Evolutionary conservation across 1,140 invertebrate genomes (phyloP).

Genomic region (Cataglyphis hispanica): DNA sequence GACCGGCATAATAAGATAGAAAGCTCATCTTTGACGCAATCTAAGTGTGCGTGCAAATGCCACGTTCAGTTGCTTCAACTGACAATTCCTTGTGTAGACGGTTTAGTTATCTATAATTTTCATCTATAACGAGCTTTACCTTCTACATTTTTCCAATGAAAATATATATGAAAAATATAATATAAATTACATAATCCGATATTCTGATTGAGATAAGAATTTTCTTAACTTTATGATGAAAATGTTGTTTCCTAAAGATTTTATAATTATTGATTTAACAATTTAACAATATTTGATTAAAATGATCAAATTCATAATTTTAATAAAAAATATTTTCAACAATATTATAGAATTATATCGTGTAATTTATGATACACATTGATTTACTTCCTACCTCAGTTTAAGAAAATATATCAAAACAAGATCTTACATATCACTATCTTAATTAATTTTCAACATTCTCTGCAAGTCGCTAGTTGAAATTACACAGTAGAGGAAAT

Average conservation of each 20-base stretch:
- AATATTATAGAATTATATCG: background rate
- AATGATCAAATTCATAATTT: too few relatives aligned
- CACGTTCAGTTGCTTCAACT: conserved; percentile 2
- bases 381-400: background rate
- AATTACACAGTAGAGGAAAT: conserved; percentile 36
- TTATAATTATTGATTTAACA: background rate
- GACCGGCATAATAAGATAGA: conserved; percentile 36
- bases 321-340: too few relatives aligned
- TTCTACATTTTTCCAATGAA: background rate
- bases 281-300: too few relatives aligned
- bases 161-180: background rate
- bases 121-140: background rate
- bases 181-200: background rate
- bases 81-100: background rate
- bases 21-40: conserved; percentile 62
- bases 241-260: background rate
- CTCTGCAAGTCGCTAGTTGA: background rate
- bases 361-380: background rate
- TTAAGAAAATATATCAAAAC: background rate
- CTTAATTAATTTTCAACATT: conserved; percentile 32
- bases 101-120: background rate
- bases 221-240: background rate
- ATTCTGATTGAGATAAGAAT: background rate
- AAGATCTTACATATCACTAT: background rate
- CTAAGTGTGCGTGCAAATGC: conserved; percentile 10